Evolutionary conservation across 2,888 invertebrate genomes (phyloP).

Genomic region (Psococerastis gibbosa): DNA sequence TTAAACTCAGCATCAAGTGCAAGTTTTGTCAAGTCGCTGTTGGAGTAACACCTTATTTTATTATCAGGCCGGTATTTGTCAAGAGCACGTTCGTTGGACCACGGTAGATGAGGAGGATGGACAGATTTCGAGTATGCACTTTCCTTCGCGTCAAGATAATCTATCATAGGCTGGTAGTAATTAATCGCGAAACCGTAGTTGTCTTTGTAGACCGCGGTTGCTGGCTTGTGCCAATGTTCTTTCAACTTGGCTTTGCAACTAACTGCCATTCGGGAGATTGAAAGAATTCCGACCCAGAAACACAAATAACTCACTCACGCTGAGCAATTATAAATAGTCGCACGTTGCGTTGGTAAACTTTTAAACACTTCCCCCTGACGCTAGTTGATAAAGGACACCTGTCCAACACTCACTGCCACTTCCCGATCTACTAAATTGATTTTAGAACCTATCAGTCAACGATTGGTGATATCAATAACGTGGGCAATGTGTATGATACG

Average conservation of each 20-base stretch:
- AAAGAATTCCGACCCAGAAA: slow-evolving; percentile 4
- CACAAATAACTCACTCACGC: background rate
- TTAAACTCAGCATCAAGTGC: slow-evolving; percentile 46
- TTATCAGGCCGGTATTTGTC: slow-evolving; percentile 45
- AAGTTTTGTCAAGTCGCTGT: slow-evolving; percentile 43
- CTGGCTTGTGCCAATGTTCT: slow-evolving; percentile 33
- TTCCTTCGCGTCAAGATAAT: slow-evolving; percentile 56
- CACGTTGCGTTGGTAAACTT: no score
- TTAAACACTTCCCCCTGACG: no score
- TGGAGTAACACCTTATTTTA: slow-evolving; percentile 42
- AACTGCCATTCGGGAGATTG: slow-evolving; percentile 13
- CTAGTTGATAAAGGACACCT: no score
- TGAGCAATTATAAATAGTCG: slow-evolving; percentile 1
- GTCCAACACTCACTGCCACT: no score
- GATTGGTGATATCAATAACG: no score
- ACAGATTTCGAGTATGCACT: slow-evolving; percentile 26
- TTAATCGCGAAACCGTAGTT: slow-evolving; percentile 72
- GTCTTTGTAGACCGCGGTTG: slow-evolving; percentile 52
- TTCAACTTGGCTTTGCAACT: slow-evolving; percentile 18
- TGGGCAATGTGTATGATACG: background rate
- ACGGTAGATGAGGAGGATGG: slow-evolving; percentile 46
- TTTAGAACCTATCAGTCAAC: no score
- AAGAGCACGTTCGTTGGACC: slow-evolving; percentile 49
- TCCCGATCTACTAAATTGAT: no score
- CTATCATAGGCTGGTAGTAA: slow-evolving; percentile 74